A percentile compares a stretch with the other conserved stretches of the same genome.
Conservation (phyloP, 2,888 invertebrate species). For the Limnephilus lunatus region DNA sequence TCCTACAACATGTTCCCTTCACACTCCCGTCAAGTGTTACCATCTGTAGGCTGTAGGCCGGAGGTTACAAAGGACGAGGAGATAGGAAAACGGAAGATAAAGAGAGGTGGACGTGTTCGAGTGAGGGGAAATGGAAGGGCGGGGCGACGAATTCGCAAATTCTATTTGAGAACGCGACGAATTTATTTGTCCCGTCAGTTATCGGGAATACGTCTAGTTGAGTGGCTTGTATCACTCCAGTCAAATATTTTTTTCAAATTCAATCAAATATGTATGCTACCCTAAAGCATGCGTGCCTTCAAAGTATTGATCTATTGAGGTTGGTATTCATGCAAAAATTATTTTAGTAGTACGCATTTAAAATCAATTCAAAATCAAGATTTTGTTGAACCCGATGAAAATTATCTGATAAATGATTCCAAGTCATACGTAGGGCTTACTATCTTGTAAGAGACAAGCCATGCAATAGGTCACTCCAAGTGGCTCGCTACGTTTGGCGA, state of each 20-base stretch:
- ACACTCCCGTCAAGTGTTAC: background rate
- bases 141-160: slow-evolving; percentile 58
- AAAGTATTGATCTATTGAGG: background rate
- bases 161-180: slow-evolving; percentile 58
- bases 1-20: background rate
- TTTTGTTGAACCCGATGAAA: background rate
- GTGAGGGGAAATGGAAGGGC: background rate
- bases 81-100: background rate
- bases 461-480: too few species aligned
- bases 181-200: slow-evolving; percentile 24
- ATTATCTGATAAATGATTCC: background rate
- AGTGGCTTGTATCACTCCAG: slow-evolving; percentile 7
- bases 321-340: background rate
- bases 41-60: background rate
- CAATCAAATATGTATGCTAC: background rate
- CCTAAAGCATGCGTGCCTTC: background rate
- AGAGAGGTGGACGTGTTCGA: slow-evolving; percentile 18
- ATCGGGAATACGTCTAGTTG: background rate
- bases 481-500: too few species aligned
- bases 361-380: background rate
- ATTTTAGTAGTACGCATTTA: background rate
- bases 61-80: background rate
- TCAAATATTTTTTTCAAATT: background rate
- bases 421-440: too few species aligned
- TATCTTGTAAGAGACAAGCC: too few species aligned